These are phyloP conservation scores for Nysson spinosus DNA, from an alignment of 2,888 invertebrate genomes.

Conservation along the genomic window DNA sequence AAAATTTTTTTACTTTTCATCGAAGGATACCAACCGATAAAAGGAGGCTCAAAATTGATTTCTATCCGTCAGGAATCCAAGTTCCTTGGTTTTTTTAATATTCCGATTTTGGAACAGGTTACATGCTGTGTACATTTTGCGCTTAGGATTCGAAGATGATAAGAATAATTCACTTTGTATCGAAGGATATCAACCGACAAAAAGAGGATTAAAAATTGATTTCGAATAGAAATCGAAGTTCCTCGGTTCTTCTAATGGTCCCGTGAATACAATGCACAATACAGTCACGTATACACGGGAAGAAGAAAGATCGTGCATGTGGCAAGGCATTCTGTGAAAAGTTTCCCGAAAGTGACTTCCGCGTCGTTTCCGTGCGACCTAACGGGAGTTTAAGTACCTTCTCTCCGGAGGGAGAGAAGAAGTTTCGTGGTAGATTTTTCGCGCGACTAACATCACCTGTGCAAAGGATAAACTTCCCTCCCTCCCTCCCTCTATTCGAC, in stretches of 20 bases:
- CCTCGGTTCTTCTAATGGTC: slow-evolving; percentile 13
- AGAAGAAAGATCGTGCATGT: slow-evolving; percentile 35
- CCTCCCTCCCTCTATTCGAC: slow-evolving; percentile 19
- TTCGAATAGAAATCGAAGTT: slow-evolving; percentile 13
- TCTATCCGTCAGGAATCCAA: no score
- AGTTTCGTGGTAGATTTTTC: slow-evolving; percentile 56
- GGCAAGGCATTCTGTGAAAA: slow-evolving; percentile 48
- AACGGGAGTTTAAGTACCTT: slow-evolving; percentile 62
- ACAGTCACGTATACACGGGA: slow-evolving; percentile 20
- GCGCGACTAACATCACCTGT: slow-evolving; percentile 54
- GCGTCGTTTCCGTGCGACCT: slow-evolving; percentile 49
- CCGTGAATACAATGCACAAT: slow-evolving; percentile 13
- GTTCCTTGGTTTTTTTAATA: no score
- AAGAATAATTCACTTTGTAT: no score
- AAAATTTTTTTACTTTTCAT: no score
- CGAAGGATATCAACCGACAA: slow-evolving; percentile 6
- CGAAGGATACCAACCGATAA: no score
- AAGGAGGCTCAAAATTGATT: no score
- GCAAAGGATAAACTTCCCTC: slow-evolving; percentile 42
- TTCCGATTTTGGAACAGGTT: no score
- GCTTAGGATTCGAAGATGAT: no score
- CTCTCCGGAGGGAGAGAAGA: slow-evolving; percentile 36
- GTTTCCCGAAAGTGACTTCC: slow-evolving; percentile 44
- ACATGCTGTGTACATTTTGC: no score
- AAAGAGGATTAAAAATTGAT: background rate